phyloP scores from a whole-genome alignment of 2,797 vertebrate genomes.

The Microtus obscurus region DNA sequence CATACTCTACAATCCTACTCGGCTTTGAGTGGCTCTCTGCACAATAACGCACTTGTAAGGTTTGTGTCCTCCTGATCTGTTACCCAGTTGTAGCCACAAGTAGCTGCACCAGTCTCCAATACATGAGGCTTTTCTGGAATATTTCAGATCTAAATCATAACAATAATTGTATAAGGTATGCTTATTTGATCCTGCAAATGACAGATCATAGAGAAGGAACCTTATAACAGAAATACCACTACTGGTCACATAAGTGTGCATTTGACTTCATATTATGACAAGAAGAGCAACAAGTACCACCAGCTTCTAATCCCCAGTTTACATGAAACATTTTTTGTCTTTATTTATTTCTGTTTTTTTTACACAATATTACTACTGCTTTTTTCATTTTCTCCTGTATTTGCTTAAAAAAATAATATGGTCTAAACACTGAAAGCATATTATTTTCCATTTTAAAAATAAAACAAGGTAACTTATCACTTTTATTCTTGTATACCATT shows the following conservation, averaged over 20 bases:
- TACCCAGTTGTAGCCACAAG: not conserved
- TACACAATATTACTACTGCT: not conserved
- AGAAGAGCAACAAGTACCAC: not conserved
- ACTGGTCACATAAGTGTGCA: not conserved
- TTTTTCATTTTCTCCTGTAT: not conserved
- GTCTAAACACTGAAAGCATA: not conserved
- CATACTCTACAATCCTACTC: not conserved
- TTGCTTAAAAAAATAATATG: not conserved
- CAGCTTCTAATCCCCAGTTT: not conserved
- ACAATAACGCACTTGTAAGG: no score
- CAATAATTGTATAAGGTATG: not conserved
- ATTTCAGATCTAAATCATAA: not conserved
- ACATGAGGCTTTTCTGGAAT: not conserved
- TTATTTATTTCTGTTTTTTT: not conserved
- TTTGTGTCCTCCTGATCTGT: not conserved
- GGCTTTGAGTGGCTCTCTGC: not conserved
- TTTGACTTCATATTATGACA: not conserved
- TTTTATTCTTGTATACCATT: not conserved
- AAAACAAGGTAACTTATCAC: not conserved
- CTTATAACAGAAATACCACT: not conserved
- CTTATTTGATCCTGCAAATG: not conserved
- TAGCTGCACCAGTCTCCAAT: no score
- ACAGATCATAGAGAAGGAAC: not conserved
- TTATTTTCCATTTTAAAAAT: not conserved
- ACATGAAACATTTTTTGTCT: not conserved